Percentiles rank a stretch among this genome's conserved stretches.
Conservation (phyloP, 1,140 invertebrate species). For the Cherax quadricarinatus region DNA sequence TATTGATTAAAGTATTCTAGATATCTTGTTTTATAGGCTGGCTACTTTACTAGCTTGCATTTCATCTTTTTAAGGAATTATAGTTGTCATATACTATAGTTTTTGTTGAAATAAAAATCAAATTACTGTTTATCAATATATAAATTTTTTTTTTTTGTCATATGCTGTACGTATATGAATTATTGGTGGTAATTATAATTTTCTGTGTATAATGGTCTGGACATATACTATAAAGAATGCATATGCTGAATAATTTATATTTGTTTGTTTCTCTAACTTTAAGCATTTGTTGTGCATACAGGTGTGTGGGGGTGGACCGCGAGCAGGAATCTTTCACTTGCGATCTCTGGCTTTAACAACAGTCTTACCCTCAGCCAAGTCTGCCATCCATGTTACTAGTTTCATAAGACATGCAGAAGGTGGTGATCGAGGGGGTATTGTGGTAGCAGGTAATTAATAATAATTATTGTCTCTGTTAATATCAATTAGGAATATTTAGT, state of each 20-base stretch:
- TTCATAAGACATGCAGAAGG: constrained; percentile 67
- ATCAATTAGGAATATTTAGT: background rate
- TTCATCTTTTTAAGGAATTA: no score
- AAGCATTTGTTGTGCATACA: background rate
- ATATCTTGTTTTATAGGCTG: no score
- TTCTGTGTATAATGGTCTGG: no score
- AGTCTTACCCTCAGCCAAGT: constrained; percentile 48
- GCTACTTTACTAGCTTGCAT: no score
- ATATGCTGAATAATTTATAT: background rate
- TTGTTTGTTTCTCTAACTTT: background rate
- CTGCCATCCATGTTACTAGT: constrained; percentile 63
- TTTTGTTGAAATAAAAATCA: no score
- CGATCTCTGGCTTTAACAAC: constrained; percentile 68
- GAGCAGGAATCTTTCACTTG: constrained; percentile 68
- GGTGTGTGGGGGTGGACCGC: constrained; percentile 72
- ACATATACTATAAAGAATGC: no score
- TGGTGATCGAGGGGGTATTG: constrained; percentile 60
- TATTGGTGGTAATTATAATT: no score
- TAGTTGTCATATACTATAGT: no score
- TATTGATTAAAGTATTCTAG: no score
- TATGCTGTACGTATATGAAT: no score
- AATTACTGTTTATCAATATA: no score
- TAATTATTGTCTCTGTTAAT: background rate
- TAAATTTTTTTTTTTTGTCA: no score
- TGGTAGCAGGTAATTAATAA: constrained; percentile 57